A percentile compares a stretch with the other conserved stretches of the same genome.
Conservation (phyloP, 1,140 invertebrate genomes). For the Drosophila baimaii region DNA sequence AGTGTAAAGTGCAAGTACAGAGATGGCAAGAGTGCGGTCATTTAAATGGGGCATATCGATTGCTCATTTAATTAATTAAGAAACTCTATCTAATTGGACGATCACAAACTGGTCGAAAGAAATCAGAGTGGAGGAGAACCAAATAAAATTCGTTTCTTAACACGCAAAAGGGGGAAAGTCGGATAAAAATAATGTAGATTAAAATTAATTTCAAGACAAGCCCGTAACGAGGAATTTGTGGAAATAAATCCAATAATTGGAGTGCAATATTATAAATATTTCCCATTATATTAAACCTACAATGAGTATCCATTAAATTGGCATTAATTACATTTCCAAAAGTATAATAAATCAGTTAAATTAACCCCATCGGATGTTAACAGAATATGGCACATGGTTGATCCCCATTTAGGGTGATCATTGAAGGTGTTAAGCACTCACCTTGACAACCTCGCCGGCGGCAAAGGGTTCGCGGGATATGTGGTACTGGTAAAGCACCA, state of each 20-base stretch:
- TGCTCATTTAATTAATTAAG: constrained; percentile 8
- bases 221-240: background rate
- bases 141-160: background rate
- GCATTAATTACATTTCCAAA: background rate
- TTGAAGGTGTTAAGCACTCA: constrained; percentile 38
- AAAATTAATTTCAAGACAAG: background rate
- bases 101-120: background rate
- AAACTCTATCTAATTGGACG: background rate
- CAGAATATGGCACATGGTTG: too few species aligned
- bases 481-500: constrained; percentile 84
- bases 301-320: background rate
- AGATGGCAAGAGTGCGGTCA: background rate
- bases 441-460: constrained; percentile 73
- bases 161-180: background rate
- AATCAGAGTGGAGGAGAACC: background rate
- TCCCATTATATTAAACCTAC: background rate
- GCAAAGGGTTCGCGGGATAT: constrained; percentile 72
- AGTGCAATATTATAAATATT: too few species aligned
- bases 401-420: too few species aligned
- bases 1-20: background rate
- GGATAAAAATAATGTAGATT: background rate
- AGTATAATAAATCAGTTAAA: background rate
- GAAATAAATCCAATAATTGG: background rate
- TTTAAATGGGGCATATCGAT: background rate
- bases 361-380: too few species aligned